Evolutionary conservation across 2,797 vertebrate species (phyloP).

Genomic region (Brachyalestes nurse): DNA sequence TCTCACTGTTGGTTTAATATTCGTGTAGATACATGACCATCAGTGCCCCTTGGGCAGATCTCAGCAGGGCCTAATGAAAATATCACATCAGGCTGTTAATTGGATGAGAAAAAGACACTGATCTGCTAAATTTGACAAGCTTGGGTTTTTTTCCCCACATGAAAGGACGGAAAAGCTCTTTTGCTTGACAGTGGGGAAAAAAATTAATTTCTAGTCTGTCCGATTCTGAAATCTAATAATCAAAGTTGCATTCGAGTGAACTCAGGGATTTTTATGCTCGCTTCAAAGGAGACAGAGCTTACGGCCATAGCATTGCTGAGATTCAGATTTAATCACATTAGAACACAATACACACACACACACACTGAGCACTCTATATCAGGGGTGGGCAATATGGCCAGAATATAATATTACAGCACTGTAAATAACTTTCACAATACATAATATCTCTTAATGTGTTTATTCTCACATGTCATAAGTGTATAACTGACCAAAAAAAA

Average conservation of each 20-base stretch:
- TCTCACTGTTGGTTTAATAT: conserved; percentile 21
- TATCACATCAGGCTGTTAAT: conserved; percentile 46
- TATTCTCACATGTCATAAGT: too few relatives aligned
- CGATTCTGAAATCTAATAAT: conserved; percentile 32
- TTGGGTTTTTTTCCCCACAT: background rate
- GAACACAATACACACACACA: background rate
- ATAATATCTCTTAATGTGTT: too few relatives aligned
- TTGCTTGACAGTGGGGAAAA: conserved; percentile 22
- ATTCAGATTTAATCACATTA: conserved; percentile 2
- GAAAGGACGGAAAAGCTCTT: conserved; percentile 24
- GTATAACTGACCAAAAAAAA: too few relatives aligned
- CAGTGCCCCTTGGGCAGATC: conserved; percentile 30
- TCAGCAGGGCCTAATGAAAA: conserved; percentile 39
- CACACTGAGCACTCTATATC: background rate
- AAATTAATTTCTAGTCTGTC: conserved; percentile 23
- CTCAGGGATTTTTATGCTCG: background rate
- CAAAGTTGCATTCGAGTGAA: conserved; percentile 26
- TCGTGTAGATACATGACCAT: conserved; percentile 49
- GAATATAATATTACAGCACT: too few relatives aligned
- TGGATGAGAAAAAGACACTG: conserved; percentile 30
- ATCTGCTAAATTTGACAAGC: conserved; percentile 36
- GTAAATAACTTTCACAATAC: too few relatives aligned
- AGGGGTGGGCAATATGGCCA: too few relatives aligned
- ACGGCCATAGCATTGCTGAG: background rate
- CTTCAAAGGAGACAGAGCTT: conserved; percentile 5